Base-by-base conservation (phyloP, 1,140 invertebrate genomes). In the Cydia splendana region DNA sequence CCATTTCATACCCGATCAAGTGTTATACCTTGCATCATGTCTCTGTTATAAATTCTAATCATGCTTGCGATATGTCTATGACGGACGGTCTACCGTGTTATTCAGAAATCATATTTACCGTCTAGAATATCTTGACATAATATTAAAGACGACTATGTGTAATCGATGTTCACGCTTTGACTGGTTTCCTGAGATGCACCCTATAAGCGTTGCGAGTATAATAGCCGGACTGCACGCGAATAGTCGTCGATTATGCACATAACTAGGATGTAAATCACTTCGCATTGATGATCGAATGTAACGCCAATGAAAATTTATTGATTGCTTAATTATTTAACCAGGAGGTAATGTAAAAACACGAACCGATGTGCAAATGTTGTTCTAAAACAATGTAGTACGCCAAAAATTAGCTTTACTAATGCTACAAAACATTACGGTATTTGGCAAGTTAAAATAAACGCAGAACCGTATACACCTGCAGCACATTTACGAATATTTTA, bases 21-120 rank as follows among this genome's bases (percentile, higher is more conserved):
- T 76, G 38, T 67, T 51, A 45, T 45, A 18, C 51, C 20, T 82
- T 80, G 76, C 78, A 80, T 83, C 79, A 81, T 76, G 75, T 79
- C 78, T 79, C 75, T 78, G 77, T 78, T 78, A 79, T 81, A 76
- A 79, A 81, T 78, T 79, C 80, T 76, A 78, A 81, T 77, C 74
- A 80, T 78, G 78, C 77, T 79, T 81, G 76, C 77, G 75, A 79
- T 81, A 80, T 76, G 67, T 67, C 77, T 28, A 79, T 81, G 78
- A 81, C 57, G 18, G 57, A 62, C 57, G 20, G 48, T 24, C n/a
- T 62, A 10, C 18, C 18, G 12, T 45, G 12, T 45, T 13, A 51
- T 51, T 57, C 53, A 57, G n/a, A 57, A 57, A 57, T 57, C n/a
- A 18, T 18, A 57, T 57, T 9, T 57, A 18, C n/a, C 5, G 51